phyloP scores from a whole-genome alignment of 2,113 vertebrate species.

The Uria lomvia region DNA sequence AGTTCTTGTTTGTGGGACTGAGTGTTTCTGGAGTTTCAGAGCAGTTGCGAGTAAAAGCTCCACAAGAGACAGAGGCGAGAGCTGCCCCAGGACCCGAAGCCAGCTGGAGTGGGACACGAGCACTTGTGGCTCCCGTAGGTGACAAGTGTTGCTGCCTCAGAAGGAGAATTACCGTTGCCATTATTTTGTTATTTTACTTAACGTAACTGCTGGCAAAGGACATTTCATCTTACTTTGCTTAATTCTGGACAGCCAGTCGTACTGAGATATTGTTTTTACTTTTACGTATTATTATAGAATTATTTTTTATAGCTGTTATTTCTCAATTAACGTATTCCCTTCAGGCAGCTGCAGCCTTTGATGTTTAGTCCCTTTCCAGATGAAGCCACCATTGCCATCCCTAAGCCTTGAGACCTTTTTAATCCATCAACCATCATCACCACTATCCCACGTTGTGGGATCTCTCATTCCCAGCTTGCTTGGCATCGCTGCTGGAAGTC shows the following conservation, averaged over 20 bases:
- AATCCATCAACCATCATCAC: neutral
- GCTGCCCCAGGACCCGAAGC: neutral
- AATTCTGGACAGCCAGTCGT: conserved; percentile 56
- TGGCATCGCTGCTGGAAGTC: neutral
- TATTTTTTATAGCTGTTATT: conserved; percentile 63
- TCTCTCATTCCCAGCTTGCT: neutral
- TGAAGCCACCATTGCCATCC: neutral
- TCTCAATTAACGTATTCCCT: conserved; percentile 55
- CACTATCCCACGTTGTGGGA: neutral
- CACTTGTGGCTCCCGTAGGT: neutral
- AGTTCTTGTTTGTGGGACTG: neutral
- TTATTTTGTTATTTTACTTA: neutral
- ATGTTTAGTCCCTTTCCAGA: conserved; percentile 4
- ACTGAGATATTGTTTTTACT: conserved; percentile 52
- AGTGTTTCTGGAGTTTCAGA: neutral
- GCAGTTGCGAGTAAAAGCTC: neutral
- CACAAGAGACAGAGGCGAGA: neutral
- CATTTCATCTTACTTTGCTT: conserved; percentile 54
- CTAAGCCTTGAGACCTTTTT: neutral
- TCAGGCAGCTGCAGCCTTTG: neutral
- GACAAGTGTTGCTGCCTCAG: neutral
- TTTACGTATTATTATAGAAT: conserved; percentile 45
- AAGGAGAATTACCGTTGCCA: neutral
- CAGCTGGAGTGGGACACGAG: neutral
- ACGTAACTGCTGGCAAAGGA: neutral